These are phyloP conservation scores for Octopus bimaculoides DNA, from an alignment of 1,140 invertebrate species.

Conservation along the genomic window DNA sequence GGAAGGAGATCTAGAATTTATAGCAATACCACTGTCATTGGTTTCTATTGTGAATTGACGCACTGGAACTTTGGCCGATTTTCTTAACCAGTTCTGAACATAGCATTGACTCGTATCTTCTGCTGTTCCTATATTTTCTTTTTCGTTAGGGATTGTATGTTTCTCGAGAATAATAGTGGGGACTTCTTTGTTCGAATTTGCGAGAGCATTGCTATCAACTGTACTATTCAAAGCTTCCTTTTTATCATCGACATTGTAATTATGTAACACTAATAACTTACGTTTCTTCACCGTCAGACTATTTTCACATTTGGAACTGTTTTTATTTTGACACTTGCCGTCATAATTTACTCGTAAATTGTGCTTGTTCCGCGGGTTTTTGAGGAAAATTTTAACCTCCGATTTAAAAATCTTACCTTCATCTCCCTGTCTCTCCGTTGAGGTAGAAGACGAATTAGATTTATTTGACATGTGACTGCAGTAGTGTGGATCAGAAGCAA, in stretches of 20 bases:
- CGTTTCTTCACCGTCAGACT: neutral
- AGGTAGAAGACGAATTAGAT: no score
- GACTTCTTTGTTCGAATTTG: neutral
- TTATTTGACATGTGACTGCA: no score
- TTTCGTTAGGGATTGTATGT: slow-evolving; percentile 22
- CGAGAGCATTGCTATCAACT: no score
- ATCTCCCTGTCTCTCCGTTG: no score
- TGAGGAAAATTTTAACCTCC: neutral
- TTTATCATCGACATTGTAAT: neutral
- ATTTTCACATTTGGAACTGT: neutral
- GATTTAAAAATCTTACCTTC: neutral
- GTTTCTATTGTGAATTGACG: slow-evolving; percentile 39
- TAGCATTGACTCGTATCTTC: neutral
- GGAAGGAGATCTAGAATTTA: slow-evolving; percentile 18
- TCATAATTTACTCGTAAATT: no score
- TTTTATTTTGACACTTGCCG: no score
- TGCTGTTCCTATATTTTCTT: slow-evolving; percentile 9
- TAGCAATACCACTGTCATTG: slow-evolving; percentile 38
- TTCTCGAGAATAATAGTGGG: slow-evolving; percentile 15
- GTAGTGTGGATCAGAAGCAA: no score
- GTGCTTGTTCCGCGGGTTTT: neutral
- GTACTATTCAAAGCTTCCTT: neutral
- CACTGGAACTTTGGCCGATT: slow-evolving; percentile 10
- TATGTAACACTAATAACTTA: neutral
- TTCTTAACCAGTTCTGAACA: slow-evolving; percentile 17